A percentile compares a stretch with the other conserved stretches of the same genome.
Evolutionary conservation across 2,888 invertebrate genomes (phyloP).

Genomic region (Brachyopa scutellaris): DNA sequence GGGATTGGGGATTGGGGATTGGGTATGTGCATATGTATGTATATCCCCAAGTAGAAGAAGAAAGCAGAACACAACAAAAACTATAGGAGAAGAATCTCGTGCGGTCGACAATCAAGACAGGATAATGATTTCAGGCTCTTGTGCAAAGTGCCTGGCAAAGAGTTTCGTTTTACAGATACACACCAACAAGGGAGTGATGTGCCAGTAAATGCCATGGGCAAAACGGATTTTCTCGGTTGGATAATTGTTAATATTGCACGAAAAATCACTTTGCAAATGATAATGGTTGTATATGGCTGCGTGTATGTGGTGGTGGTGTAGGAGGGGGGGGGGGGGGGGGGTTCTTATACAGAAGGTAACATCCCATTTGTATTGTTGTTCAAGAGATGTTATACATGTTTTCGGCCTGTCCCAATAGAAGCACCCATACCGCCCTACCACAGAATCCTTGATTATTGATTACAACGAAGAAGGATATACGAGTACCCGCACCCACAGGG

Average conservation of each 20-base stretch:
- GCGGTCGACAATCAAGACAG: conserved; percentile 35
- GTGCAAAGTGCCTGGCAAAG: conserved; percentile 19
- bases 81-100: conserved; percentile 6
- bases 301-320: not conserved
- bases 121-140: conserved; percentile 38
- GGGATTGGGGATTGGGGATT: conserved; percentile 1
- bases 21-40: no score
- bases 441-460: not conserved
- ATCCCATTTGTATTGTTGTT: no score
- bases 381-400: not conserved
- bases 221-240: conserved; percentile 23
- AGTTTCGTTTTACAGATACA: conserved; percentile 7
- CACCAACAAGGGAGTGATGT: conserved; percentile 11
- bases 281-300: not conserved
- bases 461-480: not conserved
- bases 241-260: conserved; percentile 50
- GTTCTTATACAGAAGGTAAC: no score
- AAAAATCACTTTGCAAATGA: conserved; percentile 37
- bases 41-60: conserved; percentile 12
- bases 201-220: conserved; percentile 27
- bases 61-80: not conserved
- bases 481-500: no score
- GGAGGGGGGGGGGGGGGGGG: no score
- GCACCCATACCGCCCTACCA: not conserved
- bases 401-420: no score